Evolutionary conservation across 2,113 vertebrate genomes (phyloP).

Genomic region (Pogona vitticeps): DNA sequence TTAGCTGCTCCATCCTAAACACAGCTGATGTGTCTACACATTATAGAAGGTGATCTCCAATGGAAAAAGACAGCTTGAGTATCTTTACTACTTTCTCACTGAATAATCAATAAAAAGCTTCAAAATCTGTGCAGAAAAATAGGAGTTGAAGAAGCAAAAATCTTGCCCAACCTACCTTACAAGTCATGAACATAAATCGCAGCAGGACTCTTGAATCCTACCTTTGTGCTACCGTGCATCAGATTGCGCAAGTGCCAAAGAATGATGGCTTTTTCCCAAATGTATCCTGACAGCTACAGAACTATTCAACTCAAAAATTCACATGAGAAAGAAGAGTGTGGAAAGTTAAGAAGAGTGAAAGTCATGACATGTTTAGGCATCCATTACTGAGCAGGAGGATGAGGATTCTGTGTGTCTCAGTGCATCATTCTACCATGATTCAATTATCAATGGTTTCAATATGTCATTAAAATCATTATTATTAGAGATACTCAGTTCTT

Average conservation of each 20-base stretch:
- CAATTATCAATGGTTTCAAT: not conserved
- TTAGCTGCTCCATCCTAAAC: not conserved
- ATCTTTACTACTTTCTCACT: not conserved
- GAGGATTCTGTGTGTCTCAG: not conserved
- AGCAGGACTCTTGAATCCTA: not conserved
- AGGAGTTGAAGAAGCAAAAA: not conserved
- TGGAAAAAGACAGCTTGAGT: not conserved
- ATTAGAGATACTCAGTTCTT: not conserved
- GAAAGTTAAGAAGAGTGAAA: not conserved
- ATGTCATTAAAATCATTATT: not conserved
- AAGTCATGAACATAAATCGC: not conserved
- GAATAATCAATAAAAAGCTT: not conserved
- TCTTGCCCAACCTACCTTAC: too few species aligned
- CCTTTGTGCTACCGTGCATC: too few species aligned
- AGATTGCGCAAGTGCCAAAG: too few species aligned
- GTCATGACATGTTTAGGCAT: not conserved
- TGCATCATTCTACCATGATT: not conserved
- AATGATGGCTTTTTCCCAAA: not conserved
- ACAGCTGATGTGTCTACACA: not conserved
- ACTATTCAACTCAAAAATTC: not conserved
- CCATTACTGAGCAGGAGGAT: not conserved
- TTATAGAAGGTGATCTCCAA: not conserved
- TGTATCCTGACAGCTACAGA: not conserved
- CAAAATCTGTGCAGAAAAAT: not conserved
- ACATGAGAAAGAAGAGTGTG: not conserved